Percentiles rank a stretch among this genome's conserved stretches.
phyloP scores from a whole-genome alignment of 2,888 invertebrate species.

The Spilarctia lutea region DNA sequence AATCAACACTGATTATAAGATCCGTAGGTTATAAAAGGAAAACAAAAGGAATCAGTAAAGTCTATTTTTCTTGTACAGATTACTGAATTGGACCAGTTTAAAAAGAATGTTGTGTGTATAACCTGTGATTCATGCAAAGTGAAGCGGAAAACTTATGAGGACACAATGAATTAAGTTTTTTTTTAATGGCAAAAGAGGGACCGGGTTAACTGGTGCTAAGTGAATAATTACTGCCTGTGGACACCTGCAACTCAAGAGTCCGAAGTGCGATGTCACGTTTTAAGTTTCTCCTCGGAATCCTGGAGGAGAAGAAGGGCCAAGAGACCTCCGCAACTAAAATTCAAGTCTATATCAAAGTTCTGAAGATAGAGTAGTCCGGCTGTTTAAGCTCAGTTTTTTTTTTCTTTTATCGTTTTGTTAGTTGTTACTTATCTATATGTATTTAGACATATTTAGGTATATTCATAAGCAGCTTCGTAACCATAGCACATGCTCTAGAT shows the following conservation, averaged over 20 bases:
- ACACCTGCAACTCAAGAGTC: background rate
- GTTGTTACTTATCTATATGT: no score
- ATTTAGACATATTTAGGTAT: no score
- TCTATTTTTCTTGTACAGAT: background rate
- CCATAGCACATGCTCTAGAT: background rate
- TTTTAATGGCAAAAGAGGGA: background rate
- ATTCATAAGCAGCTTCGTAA: no score
- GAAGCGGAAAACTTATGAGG: background rate
- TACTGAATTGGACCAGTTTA: background rate
- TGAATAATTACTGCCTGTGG: background rate
- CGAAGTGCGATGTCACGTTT: background rate
- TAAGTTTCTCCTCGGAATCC: background rate
- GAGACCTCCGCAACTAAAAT: no score
- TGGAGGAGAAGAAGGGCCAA: no score
- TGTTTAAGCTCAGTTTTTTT: no score
- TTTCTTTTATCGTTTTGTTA: no score
- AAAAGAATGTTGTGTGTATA: background rate
- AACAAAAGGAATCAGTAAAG: background rate
- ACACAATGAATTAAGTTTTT: background rate
- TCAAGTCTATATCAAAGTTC: no score
- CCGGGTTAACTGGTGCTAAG: no score
- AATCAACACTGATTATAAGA: slow-evolving; percentile 6
- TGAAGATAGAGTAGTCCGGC: no score
- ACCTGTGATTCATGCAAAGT: background rate
- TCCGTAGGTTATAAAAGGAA: background rate